A percentile compares a stretch with the other conserved stretches of the same genome.
phyloP scores from a whole-genome alignment of 2,113 vertebrate species.

The Dasypus novemcinctus region DNA sequence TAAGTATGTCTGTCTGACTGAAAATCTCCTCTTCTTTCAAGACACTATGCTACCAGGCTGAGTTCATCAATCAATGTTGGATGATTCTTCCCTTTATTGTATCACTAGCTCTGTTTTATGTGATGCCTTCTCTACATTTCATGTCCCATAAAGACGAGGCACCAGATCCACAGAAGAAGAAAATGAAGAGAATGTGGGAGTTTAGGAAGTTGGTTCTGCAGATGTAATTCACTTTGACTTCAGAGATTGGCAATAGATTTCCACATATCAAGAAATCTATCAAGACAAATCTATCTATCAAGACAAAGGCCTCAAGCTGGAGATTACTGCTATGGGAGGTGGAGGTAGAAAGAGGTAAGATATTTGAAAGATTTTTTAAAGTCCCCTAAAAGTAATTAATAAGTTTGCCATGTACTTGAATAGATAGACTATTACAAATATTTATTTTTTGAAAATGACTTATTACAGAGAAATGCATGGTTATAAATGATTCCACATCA shows the following conservation, averaged over 20 bases:
- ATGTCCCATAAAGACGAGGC: neutral
- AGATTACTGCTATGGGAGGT: neutral
- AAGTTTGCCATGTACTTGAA: neutral
- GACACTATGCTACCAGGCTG: neutral
- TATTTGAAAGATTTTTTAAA: neutral
- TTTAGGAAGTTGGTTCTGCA: neutral
- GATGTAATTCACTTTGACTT: neutral
- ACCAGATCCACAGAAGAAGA: neutral
- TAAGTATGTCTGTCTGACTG: neutral
- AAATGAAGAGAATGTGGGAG: neutral
- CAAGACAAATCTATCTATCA: neutral
- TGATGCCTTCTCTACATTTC: neutral
- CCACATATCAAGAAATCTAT: neutral
- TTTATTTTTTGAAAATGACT: neutral
- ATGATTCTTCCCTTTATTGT: neutral
- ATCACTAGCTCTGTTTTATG: neutral
- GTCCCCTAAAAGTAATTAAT: neutral
- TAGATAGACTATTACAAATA: neutral
- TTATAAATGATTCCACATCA: constrained; percentile 8
- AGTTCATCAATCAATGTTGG: neutral
- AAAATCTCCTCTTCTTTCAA: neutral
- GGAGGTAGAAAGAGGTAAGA: neutral
- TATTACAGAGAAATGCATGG: neutral
- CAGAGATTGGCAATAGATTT: neutral
- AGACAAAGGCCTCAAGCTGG: neutral